A percentile compares a stretch with the other conserved stretches of the same genome.
phyloP scores from a whole-genome alignment of 2,113 vertebrate species.

The Barnardius zonarius region DNA sequence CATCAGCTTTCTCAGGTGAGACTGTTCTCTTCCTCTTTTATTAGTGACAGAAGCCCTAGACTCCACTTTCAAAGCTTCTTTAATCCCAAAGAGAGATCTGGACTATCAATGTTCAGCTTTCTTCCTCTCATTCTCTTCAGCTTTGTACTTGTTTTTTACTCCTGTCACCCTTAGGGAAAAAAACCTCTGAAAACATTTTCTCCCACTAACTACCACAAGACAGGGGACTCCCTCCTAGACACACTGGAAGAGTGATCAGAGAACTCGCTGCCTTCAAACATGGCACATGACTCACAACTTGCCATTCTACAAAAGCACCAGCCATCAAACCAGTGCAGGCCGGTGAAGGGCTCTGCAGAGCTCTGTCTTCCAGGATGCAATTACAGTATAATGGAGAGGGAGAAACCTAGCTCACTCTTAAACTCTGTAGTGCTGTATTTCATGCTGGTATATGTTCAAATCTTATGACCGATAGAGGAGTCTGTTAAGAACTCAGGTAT shows the following conservation, averaged over 20 bases:
- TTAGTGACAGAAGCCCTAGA: background rate
- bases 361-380: background rate
- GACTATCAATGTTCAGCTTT: background rate
- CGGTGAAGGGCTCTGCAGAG: background rate
- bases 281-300: background rate
- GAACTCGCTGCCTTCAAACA: background rate
- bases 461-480: background rate
- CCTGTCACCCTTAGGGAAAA: background rate
- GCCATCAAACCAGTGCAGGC: background rate
- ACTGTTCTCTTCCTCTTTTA: background rate
- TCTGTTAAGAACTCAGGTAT: background rate
- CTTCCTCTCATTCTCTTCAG: background rate
- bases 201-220: background rate
- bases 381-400: background rate
- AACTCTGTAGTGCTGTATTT: background rate
- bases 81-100: background rate
- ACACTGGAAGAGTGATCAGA: background rate
- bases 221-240: background rate
- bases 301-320: background rate
- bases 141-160: background rate
- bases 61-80: background rate
- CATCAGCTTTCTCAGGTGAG: background rate
- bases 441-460: background rate
- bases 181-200: background rate
- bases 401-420: background rate